phyloP scores from a whole-genome alignment of 64 coral and sea anemone genomes.

The Actinia equina region DNA sequence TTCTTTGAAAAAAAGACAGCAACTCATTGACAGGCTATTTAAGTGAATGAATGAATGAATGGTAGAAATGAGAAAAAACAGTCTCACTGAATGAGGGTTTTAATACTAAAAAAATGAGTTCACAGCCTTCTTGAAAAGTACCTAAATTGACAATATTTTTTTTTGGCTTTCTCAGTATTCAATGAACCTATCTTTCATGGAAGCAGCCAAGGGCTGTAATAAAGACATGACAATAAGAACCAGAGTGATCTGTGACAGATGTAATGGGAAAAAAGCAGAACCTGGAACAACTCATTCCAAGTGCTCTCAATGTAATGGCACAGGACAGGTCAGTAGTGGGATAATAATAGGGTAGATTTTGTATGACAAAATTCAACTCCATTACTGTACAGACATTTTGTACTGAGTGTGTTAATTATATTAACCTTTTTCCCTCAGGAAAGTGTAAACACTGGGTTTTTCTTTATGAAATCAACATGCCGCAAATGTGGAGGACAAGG shows the following conservation, averaged over 20 bases:
- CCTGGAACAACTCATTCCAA: slow-evolving; percentile 88
- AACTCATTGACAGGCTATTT: too few relatives aligned
- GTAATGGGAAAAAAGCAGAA: slow-evolving; percentile 85
- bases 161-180: slow-evolving; percentile 57
- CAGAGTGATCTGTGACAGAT: slow-evolving; percentile 78
- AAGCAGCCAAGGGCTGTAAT: slow-evolving; percentile 89
- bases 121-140: too few relatives aligned
- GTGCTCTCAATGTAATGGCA: slow-evolving; percentile 88
- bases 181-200: slow-evolving; percentile 95
- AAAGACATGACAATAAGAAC: slow-evolving; percentile 90
- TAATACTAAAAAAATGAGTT: too few relatives aligned
- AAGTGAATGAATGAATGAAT: too few relatives aligned
- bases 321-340: slow-evolving; percentile 63
- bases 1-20: too few relatives aligned
- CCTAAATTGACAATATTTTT: too few relatives aligned
- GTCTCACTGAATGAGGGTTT: too few relatives aligned
- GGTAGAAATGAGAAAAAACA: too few relatives aligned
- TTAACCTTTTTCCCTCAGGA: slow-evolving; percentile 33
- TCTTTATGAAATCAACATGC: slow-evolving; percentile 91
- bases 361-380: too few relatives aligned
- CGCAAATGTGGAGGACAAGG: slow-evolving; percentile 91
- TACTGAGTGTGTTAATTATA: too few relatives aligned
- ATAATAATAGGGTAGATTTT: neutral
- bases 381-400: too few relatives aligned
- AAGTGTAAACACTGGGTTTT: slow-evolving; percentile 94